A percentile compares a stretch with the other conserved stretches of the same genome.
Conservation (phyloP, 2,797 vertebrate species). For the Erpetoichthys calabaricus region DNA sequence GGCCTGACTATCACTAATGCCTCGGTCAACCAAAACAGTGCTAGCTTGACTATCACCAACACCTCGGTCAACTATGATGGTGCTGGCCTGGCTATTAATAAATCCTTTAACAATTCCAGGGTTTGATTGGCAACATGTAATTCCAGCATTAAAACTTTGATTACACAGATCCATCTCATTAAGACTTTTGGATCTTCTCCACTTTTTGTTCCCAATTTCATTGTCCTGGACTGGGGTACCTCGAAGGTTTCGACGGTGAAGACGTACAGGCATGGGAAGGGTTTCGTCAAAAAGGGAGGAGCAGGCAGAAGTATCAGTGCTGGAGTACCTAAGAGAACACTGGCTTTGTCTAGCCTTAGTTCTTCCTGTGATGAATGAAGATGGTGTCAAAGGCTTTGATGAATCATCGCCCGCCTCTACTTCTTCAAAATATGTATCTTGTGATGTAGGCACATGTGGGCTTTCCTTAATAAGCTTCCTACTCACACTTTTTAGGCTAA, state of each 20-base stretch:
- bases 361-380: conserved; percentile 54
- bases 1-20: no score
- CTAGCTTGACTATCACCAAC: no score
- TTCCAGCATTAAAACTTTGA: no score
- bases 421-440: neutral
- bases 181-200: no score
- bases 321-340: conserved; percentile 29
- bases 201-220: neutral
- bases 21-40: no score
- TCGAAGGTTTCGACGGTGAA: conserved; percentile 19
- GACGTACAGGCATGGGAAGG: conserved; percentile 41
- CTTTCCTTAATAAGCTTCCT: neutral
- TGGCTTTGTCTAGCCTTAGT: conserved; percentile 52
- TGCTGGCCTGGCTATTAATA: no score
- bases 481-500: neutral
- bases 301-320: conserved; percentile 10
- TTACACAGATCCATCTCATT: no score
- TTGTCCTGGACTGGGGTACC: neutral
- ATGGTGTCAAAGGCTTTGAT: conserved; percentile 25
- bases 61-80: no score
- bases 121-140: no score
- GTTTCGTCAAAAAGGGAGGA: conserved; percentile 52
- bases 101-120: no score
- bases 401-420: conserved; percentile 1
- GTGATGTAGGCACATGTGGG: no score